A percentile compares a stretch with the other conserved stretches of the same genome.
These are phyloP conservation scores for Alosa alosa DNA, from an alignment of 2,113 vertebrate genomes.

Conservation along the genomic window DNA sequence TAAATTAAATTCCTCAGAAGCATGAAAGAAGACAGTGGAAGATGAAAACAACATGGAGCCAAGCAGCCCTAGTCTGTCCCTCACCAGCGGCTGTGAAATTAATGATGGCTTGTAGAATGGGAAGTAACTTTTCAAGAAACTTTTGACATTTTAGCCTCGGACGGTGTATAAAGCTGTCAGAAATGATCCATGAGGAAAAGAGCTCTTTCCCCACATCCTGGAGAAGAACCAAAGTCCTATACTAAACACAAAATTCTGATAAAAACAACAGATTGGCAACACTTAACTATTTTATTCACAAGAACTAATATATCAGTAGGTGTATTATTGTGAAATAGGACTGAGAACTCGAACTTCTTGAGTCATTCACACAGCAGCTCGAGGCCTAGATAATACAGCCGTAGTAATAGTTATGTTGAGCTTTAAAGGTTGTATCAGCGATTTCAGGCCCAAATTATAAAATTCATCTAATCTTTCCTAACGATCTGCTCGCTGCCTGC, in stretches of 20 bases:
- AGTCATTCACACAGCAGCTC: too few relatives aligned
- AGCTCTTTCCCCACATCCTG: conserved; percentile 47
- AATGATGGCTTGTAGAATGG: conserved; percentile 54
- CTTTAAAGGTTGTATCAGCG: too few relatives aligned
- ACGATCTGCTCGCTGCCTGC: too few relatives aligned
- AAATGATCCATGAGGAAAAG: conserved; percentile 57
- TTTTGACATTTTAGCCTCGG: conserved; percentile 52
- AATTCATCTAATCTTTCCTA: too few relatives aligned
- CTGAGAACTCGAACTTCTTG: too few relatives aligned
- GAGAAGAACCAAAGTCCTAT: conserved; percentile 40
- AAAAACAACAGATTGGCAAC: background rate
- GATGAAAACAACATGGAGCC: background rate
- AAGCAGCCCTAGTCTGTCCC: conserved; percentile 56
- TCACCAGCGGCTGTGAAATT: conserved; percentile 59
- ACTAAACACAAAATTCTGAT: background rate
- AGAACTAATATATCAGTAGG: background rate
- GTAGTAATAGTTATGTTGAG: too few relatives aligned
- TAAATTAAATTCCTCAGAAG: conserved; percentile 77
- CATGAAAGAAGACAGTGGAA: conserved; percentile 17
- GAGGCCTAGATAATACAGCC: too few relatives aligned
- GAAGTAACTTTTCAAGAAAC: conserved; percentile 61
- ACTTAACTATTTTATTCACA: background rate
- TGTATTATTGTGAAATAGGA: too few relatives aligned
- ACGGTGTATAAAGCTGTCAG: conserved; percentile 59
- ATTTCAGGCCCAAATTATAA: too few relatives aligned